phyloP scores from a whole-genome alignment of 2,113 vertebrate species.

The Chaetodon trifascialis region DNA sequence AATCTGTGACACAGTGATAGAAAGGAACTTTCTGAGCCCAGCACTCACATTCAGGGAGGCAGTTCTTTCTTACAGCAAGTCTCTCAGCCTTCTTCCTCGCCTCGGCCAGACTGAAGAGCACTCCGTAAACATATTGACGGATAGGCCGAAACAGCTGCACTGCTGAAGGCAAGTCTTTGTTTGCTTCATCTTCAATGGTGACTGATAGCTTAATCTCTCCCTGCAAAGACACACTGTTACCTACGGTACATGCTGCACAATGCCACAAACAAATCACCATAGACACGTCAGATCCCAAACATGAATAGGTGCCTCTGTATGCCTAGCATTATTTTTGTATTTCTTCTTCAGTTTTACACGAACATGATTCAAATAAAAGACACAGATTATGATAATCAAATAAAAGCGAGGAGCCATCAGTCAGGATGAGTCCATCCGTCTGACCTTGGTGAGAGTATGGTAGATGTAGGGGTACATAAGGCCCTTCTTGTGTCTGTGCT shows the following conservation, averaged over 20 bases:
- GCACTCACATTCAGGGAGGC: conserved; percentile 88
- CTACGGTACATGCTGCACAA: not conserved
- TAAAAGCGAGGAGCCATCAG: not conserved
- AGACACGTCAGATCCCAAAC: not conserved
- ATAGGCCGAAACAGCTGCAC: conserved; percentile 94
- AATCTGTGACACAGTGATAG: not conserved
- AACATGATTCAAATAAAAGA: not conserved
- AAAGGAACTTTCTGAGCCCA: not conserved
- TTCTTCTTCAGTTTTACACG: not conserved
- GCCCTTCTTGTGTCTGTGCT: conserved; percentile 96
- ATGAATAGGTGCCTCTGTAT: not conserved
- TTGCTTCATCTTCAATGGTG: conserved; percentile 97
- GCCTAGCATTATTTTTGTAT: not conserved
- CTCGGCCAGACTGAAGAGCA: conserved; percentile 97
- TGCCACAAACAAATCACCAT: not conserved
- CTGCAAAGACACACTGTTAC: conserved; percentile 75
- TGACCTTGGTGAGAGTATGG: conserved; percentile 95
- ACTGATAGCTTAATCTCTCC: conserved; percentile 97
- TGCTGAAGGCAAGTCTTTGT: conserved; percentile 96
- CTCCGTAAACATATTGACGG: conserved; percentile 97
- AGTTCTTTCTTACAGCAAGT: conserved; percentile 93
- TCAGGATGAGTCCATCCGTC: not conserved
- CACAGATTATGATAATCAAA: not conserved
- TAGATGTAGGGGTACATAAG: conserved; percentile 98
- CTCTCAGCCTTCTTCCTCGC: conserved; percentile 95